Conservation (phyloP, 2,797 vertebrate species). For the Brachyrhaphis roseni region DNA sequence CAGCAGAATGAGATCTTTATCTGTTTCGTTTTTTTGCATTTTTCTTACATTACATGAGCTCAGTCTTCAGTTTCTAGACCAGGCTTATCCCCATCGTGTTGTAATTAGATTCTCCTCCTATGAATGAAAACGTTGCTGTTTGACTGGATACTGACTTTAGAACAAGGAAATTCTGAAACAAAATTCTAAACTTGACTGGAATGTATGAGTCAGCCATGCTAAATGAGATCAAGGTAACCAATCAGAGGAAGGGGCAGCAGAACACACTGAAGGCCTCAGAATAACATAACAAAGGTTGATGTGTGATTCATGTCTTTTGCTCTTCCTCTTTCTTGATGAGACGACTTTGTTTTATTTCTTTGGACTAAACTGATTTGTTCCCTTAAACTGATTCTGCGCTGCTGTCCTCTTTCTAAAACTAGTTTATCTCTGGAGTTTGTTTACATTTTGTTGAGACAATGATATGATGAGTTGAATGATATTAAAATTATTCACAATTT, state of each 20-base stretch:
- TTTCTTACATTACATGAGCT: not conserved
- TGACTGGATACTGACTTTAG: not conserved
- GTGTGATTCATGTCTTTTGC: not conserved
- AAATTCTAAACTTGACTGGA: not conserved
- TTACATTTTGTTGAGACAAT: not conserved
- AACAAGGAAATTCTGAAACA: not conserved
- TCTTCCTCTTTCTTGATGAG: constrained; percentile 6
- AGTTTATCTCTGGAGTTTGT: not conserved
- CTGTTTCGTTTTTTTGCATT: not conserved
- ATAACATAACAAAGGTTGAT: not conserved
- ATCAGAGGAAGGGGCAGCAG: not conserved
- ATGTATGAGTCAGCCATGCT: not conserved
- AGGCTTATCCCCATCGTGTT: not conserved
- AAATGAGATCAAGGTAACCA: not conserved
- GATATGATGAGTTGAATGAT: not conserved
- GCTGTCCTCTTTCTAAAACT: not conserved
- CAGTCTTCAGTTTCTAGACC: not conserved
- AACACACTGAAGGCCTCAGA: not conserved
- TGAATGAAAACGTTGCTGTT: not conserved
- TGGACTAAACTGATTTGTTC: not conserved
- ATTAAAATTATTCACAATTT: not conserved
- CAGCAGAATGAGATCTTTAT: not conserved
- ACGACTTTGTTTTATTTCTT: not conserved
- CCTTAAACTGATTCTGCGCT: too few species aligned
- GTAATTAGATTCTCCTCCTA: not conserved